A percentile compares a stretch with the other conserved stretches of the same genome.
Evolutionary conservation across 2,113 vertebrate genomes (phyloP).

Genomic region (rat (Rattus norvegicus)): DNA sequence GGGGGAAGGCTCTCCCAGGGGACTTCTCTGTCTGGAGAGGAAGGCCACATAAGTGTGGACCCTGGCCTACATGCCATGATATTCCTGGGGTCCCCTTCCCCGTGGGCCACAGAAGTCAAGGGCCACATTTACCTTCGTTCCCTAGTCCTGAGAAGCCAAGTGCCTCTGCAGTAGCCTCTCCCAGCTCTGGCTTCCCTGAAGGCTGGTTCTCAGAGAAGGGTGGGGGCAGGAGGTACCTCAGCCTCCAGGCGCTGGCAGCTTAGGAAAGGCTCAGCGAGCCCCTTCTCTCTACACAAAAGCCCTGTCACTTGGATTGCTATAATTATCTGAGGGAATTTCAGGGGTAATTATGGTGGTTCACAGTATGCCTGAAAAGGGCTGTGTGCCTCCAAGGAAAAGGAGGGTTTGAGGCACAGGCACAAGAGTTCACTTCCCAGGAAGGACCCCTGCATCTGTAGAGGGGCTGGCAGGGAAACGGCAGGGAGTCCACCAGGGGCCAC

Average conservation of each 20-base stretch:
- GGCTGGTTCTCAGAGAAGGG: not conserved
- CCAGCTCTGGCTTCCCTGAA: not conserved
- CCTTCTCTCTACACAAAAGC: not conserved
- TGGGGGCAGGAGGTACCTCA: not conserved
- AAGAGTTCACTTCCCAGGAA: not conserved
- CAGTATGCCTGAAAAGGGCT: not conserved
- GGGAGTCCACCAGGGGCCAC: not conserved
- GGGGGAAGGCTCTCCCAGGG: not conserved
- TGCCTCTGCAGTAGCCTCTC: not conserved
- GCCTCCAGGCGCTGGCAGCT: not conserved
- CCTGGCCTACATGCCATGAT: no score
- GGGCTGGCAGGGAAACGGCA: not conserved
- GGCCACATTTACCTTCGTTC: not conserved
- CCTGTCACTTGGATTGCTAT: not conserved
- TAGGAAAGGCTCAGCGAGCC: not conserved
- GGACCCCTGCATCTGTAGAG: not conserved
- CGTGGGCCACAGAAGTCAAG: fast-evolving
- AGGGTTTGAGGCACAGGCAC: not conserved
- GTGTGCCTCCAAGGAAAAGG: not conserved
- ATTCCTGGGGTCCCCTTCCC: not conserved
- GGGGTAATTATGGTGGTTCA: conserved; percentile 18
- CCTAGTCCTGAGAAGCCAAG: not conserved
- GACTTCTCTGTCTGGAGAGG: not conserved
- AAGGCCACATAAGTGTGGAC: fast-evolving
- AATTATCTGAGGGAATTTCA: conserved; percentile 11